These are phyloP conservation scores for Melinaea marsaeus DNA, from an alignment of 2,888 invertebrate species.

Conservation along the genomic window DNA sequence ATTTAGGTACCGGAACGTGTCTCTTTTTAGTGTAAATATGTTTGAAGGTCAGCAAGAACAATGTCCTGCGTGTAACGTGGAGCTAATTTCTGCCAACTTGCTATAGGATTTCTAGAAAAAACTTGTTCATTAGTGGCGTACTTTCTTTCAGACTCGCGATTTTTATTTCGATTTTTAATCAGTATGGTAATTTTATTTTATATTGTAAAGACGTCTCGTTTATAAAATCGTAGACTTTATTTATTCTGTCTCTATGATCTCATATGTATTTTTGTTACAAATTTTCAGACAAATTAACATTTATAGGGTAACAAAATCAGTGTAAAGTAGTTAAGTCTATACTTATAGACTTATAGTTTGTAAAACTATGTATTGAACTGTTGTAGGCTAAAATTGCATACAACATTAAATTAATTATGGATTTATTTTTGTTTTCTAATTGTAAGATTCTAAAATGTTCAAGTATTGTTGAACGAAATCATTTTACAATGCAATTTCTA, in stretches of 20 bases:
- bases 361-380: constrained; percentile 12
- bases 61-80: too few relatives aligned
- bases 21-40: too few relatives aligned
- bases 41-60: too few relatives aligned
- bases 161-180: too few relatives aligned
- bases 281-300: constrained; percentile 6
- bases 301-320: constrained; percentile 21
- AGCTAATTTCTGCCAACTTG: too few relatives aligned
- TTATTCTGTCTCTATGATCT: constrained; percentile 14
- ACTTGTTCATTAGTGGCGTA: too few relatives aligned
- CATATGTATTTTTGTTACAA: constrained; percentile 18
- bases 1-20: too few relatives aligned
- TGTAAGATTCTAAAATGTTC: constrained; percentile 24
- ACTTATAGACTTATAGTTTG: constrained; percentile 29
- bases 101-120: too few relatives aligned
- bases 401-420: constrained; percentile 12
- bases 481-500: constrained; percentile 22
- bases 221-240: constrained; percentile 8
- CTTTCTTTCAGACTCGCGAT: too few relatives aligned
- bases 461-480: constrained; percentile 6
- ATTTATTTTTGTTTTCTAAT: constrained; percentile 11
- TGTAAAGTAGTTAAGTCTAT: constrained; percentile 33
- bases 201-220: too few relatives aligned
- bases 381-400: constrained; percentile 23
- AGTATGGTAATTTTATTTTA: too few relatives aligned